A percentile compares a stretch with the other conserved stretches of the same genome.
phyloP scores from a whole-genome alignment of 2,113 vertebrate species.

The Dasyornis broadbenti region DNA sequence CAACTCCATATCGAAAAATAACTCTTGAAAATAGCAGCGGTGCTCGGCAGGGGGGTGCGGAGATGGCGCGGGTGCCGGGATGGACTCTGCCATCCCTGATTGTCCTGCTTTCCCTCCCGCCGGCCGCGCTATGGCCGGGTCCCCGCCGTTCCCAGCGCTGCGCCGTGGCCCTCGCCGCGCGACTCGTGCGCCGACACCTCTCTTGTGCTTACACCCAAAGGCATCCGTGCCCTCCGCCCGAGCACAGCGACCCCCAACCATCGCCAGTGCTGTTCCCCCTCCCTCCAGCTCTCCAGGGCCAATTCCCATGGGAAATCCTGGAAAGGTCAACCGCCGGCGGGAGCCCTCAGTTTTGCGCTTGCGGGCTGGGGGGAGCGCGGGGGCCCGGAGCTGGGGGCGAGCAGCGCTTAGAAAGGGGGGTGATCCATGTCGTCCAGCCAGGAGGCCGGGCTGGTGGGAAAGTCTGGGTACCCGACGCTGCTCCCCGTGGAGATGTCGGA shows the following conservation, averaged over 20 bases:
- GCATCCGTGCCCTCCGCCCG: neutral
- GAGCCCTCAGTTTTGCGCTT: neutral
- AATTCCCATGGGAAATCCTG: neutral
- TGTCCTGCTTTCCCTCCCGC: conserved; percentile 13
- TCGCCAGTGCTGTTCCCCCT: accelerated
- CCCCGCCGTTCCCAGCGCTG: neutral
- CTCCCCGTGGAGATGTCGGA: conserved; percentile 98
- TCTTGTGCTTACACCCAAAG: conserved; percentile 60
- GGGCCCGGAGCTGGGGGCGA: neutral
- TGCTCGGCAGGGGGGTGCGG: neutral
- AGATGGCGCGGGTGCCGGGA: neutral
- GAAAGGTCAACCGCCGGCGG: neutral
- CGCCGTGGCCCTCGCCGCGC: neutral
- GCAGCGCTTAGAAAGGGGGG: conserved; percentile 87
- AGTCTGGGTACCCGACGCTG: conserved; percentile 98
- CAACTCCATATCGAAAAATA: conserved; percentile 4
- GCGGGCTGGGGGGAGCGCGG: neutral
- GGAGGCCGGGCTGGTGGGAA: conserved; percentile 96
- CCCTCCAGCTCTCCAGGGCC: neutral
- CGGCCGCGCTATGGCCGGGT: accelerated
- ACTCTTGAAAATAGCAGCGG: neutral
- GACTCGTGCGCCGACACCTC: neutral
- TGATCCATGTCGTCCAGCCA: conserved; percentile 99
- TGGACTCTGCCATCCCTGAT: neutral
- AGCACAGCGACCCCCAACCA: neutral